These are phyloP conservation scores for Clarias pachynema DNA, from an alignment of 2,797 vertebrate genomes.

Conservation along the genomic window DNA sequence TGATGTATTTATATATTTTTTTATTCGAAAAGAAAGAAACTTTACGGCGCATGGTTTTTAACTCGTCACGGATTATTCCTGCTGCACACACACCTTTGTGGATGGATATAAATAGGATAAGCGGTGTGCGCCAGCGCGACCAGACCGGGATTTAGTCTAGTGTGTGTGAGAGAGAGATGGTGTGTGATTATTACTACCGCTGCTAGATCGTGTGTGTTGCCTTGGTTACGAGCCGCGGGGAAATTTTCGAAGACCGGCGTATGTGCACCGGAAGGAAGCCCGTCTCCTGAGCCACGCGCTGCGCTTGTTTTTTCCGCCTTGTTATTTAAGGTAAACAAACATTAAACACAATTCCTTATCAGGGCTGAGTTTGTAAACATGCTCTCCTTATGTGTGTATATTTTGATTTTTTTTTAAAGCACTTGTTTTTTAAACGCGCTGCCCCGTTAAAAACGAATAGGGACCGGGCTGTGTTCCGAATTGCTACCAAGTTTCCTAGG, in stretches of 20 bases:
- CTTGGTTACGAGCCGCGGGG: constrained; percentile 25
- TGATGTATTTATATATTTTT: neutral
- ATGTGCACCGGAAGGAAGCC: constrained; percentile 33
- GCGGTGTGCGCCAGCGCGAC: neutral
- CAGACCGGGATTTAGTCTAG: neutral
- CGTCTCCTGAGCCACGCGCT: constrained; percentile 22
- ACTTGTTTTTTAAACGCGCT: neutral
- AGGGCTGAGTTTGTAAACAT: neutral
- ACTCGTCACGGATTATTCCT: constrained; percentile 3
- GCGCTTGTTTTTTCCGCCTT: constrained; percentile 20
- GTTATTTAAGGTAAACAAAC: constrained; percentile 26
- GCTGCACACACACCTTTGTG: constrained; percentile 17
- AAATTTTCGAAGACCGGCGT: constrained; percentile 30
- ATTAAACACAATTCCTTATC: neutral
- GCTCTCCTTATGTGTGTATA: neutral
- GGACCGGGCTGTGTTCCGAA: neutral
- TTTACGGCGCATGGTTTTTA: neutral
- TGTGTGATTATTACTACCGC: neutral
- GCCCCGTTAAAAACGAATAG: neutral
- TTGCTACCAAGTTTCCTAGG: neutral
- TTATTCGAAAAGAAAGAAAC: neutral
- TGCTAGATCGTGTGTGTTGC: neutral
- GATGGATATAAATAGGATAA: constrained; percentile 18
- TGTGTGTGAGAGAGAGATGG: neutral
- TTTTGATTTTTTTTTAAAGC: neutral